phyloP scores from a whole-genome alignment of 2,797 vertebrate genomes.

The Furcifer pardalis region DNA sequence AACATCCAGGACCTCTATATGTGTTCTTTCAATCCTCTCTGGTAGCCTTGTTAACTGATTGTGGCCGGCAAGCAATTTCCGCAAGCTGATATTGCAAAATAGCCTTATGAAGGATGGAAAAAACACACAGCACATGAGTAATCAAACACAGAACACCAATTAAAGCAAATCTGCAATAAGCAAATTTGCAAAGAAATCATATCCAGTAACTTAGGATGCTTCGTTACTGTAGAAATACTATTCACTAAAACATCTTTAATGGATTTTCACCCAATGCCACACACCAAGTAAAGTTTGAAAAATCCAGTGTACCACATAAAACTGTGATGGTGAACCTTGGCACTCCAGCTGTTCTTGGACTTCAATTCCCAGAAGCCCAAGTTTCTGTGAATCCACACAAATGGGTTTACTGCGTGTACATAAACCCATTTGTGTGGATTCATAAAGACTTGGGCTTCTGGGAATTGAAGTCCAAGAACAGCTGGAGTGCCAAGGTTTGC shows the following conservation, averaged over 20 bases:
- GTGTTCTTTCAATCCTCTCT: constrained; percentile 88
- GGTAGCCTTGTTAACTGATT: constrained; percentile 89
- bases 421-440: too few species aligned
- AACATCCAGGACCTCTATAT: constrained; percentile 91
- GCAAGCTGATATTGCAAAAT: constrained; percentile 89
- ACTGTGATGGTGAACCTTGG: too few species aligned
- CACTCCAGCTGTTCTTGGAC: too few species aligned
- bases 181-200: constrained; percentile 6
- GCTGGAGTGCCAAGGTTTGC: too few species aligned
- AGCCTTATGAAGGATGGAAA: constrained; percentile 76
- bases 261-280: background rate
- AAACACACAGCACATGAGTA: constrained; percentile 24
- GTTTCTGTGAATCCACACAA: too few species aligned
- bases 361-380: too few species aligned
- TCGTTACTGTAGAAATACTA: background rate
- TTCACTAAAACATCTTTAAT: background rate
- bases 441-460: too few species aligned
- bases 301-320: too few species aligned
- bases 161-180: constrained; percentile 25
- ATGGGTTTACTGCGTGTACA: too few species aligned
- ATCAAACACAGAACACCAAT: background rate
- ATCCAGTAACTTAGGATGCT: constrained; percentile 39
- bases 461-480: too few species aligned
- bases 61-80: constrained; percentile 91
- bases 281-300: background rate